phyloP scores from a whole-genome alignment of 2,113 vertebrate species.

The Miniopterus natalensis region DNA sequence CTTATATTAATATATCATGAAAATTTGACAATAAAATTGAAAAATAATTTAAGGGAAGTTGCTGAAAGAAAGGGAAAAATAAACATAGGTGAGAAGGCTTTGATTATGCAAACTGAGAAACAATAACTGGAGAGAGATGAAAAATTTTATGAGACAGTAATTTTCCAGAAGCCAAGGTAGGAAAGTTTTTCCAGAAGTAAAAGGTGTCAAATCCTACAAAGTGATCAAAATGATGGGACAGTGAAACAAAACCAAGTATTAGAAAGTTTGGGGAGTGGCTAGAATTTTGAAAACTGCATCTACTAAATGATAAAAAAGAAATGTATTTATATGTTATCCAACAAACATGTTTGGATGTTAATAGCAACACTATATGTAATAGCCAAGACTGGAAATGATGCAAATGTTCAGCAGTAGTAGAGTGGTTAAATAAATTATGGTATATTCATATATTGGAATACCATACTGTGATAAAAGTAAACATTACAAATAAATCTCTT shows the following conservation, averaged over 20 bases:
- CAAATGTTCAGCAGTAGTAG: not conserved
- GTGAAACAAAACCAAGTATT: not conserved
- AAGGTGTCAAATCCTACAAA: not conserved
- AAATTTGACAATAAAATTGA: not conserved
- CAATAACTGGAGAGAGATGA: not conserved
- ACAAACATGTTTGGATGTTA: not conserved
- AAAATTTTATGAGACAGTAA: not conserved
- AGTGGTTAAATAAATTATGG: not conserved
- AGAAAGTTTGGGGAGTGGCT: not conserved
- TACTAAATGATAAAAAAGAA: slow-evolving; percentile 7
- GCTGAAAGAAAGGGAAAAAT: not conserved
- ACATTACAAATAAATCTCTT: not conserved
- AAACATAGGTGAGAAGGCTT: not conserved
- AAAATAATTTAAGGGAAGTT: not conserved
- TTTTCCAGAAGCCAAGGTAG: not conserved
- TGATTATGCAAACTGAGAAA: not conserved
- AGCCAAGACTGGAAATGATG: not conserved
- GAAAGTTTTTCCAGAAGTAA: not conserved
- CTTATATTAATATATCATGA: not conserved
- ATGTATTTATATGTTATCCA: not conserved
- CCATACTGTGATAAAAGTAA: not conserved
- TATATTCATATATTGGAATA: not conserved
- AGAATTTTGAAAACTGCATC: not conserved
- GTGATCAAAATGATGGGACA: not conserved
- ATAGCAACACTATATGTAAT: not conserved